These are phyloP conservation scores for Eubasilissa splendida DNA, from an alignment of 2,888 invertebrate species.

Conservation along the genomic window DNA sequence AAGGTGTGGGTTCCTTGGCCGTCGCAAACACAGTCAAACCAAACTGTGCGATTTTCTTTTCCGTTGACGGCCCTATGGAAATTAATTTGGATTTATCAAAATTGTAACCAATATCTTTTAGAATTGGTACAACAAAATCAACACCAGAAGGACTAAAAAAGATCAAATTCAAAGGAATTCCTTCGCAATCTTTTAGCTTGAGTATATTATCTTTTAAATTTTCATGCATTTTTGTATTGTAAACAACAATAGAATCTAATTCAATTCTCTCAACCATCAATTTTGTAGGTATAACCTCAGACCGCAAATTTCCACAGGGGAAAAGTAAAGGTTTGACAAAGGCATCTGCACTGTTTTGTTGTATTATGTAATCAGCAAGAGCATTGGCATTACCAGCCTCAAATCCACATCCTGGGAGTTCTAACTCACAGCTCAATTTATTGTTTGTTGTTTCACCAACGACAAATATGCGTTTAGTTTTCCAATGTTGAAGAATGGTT, in stretches of 20 bases:
- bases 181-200: constrained; percentile 62
- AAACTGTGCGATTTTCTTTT: constrained; percentile 67
- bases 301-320: constrained; percentile 74
- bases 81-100: constrained; percentile 64
- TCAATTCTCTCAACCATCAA: constrained; percentile 65
- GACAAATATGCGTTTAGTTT: constrained; percentile 67
- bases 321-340: constrained; percentile 68
- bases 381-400: constrained; percentile 72
- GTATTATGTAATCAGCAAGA: constrained; percentile 69
- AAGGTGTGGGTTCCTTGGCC: constrained; percentile 70
- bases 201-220: constrained; percentile 63
- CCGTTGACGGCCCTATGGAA: constrained; percentile 74
- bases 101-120: constrained; percentile 62
- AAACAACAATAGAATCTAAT: constrained; percentile 70
- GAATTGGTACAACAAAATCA: constrained; percentile 66
- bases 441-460: constrained; percentile 73
- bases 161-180: constrained; percentile 70
- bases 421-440: constrained; percentile 65
- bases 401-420: constrained; percentile 69
- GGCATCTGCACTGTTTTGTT: constrained; percentile 63
- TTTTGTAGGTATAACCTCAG: constrained; percentile 68
- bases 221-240: constrained; percentile 71
- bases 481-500: constrained; percentile 63
- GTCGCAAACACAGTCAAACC: constrained; percentile 67
- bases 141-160: constrained; percentile 77